Base-by-base conservation (phyloP, 2,888 invertebrate genomes). In the Nudaria mundana region DNA sequence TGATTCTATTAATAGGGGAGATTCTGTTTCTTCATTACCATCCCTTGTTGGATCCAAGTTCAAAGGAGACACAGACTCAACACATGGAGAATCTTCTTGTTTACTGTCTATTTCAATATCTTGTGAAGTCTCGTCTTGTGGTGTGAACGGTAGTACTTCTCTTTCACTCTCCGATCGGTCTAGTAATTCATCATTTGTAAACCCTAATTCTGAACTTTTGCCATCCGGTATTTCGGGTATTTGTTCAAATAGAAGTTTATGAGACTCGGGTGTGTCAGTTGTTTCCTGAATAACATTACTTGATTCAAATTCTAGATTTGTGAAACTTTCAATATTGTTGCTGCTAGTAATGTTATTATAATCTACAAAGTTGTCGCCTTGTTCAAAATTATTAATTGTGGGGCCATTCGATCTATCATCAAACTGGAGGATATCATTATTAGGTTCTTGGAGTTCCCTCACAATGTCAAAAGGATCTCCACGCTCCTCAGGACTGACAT, bases 201-300 rank as follows among this genome's bases (percentile, higher is more conserved):
- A 87, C 23, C 86, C 86, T 65, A 86, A 55, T 59, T 87, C 86
- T 11, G 86, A 87, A 62, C 83, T 86, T 56, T 88, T 88, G 7
- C 87, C 88, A 58, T 87, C 86, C 23, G 88, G 88, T 52, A 87
- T 87, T 75, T 88, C 88, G 13, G 88, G 88, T 54, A 88, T 88
- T 67, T 88, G 87, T 67, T 88, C 88, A 61, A 87, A 88, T 7
- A 88, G 59, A 34, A 88, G 66, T 55, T 88, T 88, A 53, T 88
- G 87, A 74, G 88, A 88, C 76, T 88, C 88, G 13, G 88, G 88
- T 15, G 88, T 87, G 43, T 88, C 88, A 23, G 88, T 87, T 37
- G 68, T 56, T 22, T 80, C 78, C 44, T 76, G 77, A 29, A 69
- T 65, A 45, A 73, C 58, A 51, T 74, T 76, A 48, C 53, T 61